Conservation (phyloP, 2,113 vertebrate species). For the Tachysurus vachellii region DNA sequence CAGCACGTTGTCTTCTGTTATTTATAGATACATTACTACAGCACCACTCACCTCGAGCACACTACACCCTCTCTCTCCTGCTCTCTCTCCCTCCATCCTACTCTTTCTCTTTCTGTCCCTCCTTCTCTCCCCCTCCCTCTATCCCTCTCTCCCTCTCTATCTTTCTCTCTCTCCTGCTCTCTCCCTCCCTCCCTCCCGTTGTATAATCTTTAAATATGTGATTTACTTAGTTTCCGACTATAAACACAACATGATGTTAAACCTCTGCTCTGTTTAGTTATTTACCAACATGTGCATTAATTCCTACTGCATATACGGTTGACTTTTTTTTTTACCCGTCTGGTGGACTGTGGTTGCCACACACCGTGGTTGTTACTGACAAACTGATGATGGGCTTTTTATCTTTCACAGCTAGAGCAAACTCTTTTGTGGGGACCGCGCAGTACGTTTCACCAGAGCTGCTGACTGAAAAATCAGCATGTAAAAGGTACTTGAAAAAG, state of each 20-base stretch:
- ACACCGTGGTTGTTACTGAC: not conserved
- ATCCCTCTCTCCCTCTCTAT: no score
- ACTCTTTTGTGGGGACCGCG: constrained; percentile 85
- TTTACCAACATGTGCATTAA: not conserved
- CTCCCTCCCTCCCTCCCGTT: not conserved
- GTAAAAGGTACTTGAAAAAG: constrained; percentile 49
- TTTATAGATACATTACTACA: not conserved
- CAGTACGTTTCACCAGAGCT: constrained; percentile 81
- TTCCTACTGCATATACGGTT: not conserved
- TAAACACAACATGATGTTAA: not conserved
- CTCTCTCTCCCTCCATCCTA: not conserved
- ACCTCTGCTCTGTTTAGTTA: not conserved
- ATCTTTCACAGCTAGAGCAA: constrained; percentile 83
- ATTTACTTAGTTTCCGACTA: not conserved
- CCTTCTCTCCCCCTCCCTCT: not conserved
- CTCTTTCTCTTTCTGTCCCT: not conserved
- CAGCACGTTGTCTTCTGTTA: not conserved
- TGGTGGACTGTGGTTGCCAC: not conserved
- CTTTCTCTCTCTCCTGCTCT: not conserved
- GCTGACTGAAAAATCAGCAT: constrained; percentile 93
- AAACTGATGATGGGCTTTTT: not conserved
- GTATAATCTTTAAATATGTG: not conserved
- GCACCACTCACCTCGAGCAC: not conserved
- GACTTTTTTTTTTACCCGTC: not conserved
- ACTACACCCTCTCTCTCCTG: not conserved